These are phyloP conservation scores for Calosoma granatense DNA, from an alignment of 1,140 invertebrate genomes.

Conservation along the genomic window DNA sequence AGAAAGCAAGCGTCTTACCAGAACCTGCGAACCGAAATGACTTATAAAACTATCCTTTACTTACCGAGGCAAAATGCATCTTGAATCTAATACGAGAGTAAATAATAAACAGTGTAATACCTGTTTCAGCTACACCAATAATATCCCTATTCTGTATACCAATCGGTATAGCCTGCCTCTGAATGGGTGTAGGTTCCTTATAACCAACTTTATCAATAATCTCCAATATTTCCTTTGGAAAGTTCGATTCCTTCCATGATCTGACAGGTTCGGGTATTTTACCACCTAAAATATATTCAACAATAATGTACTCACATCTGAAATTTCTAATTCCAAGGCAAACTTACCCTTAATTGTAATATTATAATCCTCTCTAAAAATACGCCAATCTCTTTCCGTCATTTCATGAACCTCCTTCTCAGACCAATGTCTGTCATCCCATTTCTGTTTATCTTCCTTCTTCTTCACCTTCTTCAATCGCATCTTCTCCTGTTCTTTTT, in stretches of 20 bases:
- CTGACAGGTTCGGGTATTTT: constrained; percentile 94
- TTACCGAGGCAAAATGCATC: no score
- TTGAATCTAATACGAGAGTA: no score
- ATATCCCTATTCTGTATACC: constrained; percentile 98
- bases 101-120: no score
- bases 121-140: constrained; percentile 98
- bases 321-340: no score
- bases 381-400: constrained; percentile 99
- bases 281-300: constrained; percentile 48
- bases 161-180: constrained; percentile 98
- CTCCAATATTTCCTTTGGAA: constrained; percentile 85
- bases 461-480: constrained; percentile 88
- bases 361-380: constrained; percentile 99
- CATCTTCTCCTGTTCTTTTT: constrained; percentile 96
- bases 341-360: constrained; percentile 94
- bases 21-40: constrained; percentile 68
- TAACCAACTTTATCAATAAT: constrained; percentile 95
- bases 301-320: no score
- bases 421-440: constrained; percentile 98
- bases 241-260: constrained; percentile 88
- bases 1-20: constrained; percentile 96
- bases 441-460: constrained; percentile 96
- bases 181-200: constrained; percentile 97
- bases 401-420: constrained; percentile 92
- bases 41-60: no score